phyloP scores from a whole-genome alignment of 2,113 vertebrate genomes.

The Hoplias malabaricus region DNA sequence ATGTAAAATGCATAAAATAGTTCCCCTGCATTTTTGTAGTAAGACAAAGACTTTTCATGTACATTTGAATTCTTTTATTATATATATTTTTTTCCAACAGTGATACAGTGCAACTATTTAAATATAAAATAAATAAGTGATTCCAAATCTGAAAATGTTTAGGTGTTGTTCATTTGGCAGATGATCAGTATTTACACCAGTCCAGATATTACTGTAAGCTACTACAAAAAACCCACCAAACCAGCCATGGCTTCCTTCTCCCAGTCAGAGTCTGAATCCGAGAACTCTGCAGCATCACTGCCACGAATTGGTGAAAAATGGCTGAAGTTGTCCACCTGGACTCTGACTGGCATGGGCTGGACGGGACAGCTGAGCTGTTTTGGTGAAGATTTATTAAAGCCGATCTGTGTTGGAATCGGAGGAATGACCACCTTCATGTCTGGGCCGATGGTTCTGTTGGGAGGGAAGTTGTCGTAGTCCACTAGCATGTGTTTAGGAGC shows the following conservation, averaged over 20 bases:
- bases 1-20: background rate
- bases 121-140: conserved; percentile 52
- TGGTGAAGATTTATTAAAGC: conserved; percentile 60
- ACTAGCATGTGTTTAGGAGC: conserved; percentile 57
- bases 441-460: conserved; percentile 77
- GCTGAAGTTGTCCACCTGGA: conserved; percentile 52
- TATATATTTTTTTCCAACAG: conserved; percentile 26
- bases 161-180: background rate
- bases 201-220: background rate
- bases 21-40: conserved; percentile 31
- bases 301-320: conserved; percentile 71
- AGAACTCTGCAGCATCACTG: conserved; percentile 66
- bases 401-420: conserved; percentile 63
- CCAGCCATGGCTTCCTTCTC: conserved; percentile 76
- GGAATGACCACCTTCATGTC: conserved; percentile 76
- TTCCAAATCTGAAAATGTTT: conserved; percentile 4
- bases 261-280: conserved; percentile 82
- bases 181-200: too few relatives aligned
- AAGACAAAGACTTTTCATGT: conserved; percentile 13
- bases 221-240: conserved; percentile 64
- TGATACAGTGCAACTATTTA: conserved; percentile 49
- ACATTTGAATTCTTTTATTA: conserved; percentile 13
- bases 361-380: conserved; percentile 53
- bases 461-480: conserved; percentile 77
- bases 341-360: conserved; percentile 45